phyloP scores from a whole-genome alignment of 2,113 vertebrate genomes.

The Pardalotus punctatus region DNA sequence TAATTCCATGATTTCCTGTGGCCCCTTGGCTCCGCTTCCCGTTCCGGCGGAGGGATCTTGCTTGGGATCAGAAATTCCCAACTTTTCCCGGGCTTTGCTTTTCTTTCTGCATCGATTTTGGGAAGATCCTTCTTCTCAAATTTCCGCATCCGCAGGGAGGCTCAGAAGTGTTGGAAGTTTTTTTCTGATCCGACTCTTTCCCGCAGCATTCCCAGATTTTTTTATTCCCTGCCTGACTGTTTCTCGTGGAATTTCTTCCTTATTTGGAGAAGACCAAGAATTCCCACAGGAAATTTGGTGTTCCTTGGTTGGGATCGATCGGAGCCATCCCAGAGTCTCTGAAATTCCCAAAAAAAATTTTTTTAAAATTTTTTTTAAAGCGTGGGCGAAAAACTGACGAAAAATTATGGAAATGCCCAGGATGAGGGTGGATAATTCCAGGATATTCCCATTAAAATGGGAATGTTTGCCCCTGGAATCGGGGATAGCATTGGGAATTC shows the following conservation, averaged over 20 bases:
- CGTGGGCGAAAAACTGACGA: not conserved
- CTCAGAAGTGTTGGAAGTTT: not conserved
- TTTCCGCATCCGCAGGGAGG: rapidly evolving
- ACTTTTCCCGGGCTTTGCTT: not conserved
- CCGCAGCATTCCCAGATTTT: not conserved
- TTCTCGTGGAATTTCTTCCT: not conserved
- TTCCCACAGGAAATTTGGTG: not conserved
- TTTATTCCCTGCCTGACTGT: not conserved
- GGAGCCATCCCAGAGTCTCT: not conserved
- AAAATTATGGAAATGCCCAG: not conserved
- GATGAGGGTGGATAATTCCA: not conserved
- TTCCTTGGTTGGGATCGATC: not conserved
- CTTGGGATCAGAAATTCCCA: not conserved
- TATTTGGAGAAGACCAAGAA: not conserved
- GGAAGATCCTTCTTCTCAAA: not conserved
- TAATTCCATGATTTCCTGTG: not conserved
- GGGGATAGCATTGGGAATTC: rapidly evolving
- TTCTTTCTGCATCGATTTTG: not conserved
- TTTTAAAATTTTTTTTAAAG: not conserved
- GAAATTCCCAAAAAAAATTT: not conserved
- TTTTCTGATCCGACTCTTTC: too few species aligned
- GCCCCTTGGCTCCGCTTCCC: too few species aligned
- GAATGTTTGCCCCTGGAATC: not conserved
- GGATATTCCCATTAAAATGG: not conserved
- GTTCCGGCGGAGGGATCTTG: too few species aligned